phyloP scores from a whole-genome alignment of 1,140 invertebrate species.

The Ceratoteleas bidentatus region DNA sequence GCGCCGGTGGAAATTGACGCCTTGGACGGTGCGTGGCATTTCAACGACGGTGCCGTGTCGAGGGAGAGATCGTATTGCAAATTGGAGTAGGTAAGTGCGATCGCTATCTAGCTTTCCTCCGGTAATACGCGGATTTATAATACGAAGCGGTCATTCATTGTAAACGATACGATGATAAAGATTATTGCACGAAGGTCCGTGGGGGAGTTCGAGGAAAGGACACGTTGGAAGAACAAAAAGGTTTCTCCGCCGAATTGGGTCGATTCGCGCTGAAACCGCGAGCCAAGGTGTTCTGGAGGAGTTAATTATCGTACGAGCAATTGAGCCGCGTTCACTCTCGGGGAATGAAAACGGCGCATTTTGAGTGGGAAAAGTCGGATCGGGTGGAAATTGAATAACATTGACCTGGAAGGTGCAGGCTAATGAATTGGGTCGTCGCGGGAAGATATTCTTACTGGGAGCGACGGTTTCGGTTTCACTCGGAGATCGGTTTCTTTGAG shows the following conservation, averaged over 20 bases:
- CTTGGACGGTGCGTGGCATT: constrained; percentile 48
- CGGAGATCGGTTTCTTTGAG: neutral
- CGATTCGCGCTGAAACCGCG: constrained; percentile 25
- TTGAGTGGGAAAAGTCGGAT: constrained; percentile 32
- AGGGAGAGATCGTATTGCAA: constrained; percentile 53
- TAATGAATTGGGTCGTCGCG: constrained; percentile 11
- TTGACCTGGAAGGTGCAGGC: constrained; percentile 18
- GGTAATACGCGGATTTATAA: constrained; percentile 57
- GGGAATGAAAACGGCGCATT: constrained; percentile 32
- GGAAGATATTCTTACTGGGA: neutral
- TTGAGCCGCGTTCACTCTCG: constrained; percentile 29
- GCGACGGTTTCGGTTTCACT: constrained; percentile 8
- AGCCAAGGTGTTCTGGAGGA: constrained; percentile 14
- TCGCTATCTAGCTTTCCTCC: constrained; percentile 63
- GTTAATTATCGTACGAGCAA: constrained; percentile 42
- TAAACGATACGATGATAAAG: constrained; percentile 53
- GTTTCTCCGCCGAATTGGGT: constrained; percentile 48
- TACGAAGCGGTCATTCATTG: constrained; percentile 48
- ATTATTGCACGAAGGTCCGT: constrained; percentile 25
- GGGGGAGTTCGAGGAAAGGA: too few species aligned
- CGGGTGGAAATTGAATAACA: constrained; percentile 30
- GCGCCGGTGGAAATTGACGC: constrained; percentile 58
- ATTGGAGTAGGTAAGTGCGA: constrained; percentile 56
- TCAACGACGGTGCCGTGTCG: constrained; percentile 50
- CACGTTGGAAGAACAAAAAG: constrained; percentile 14